These are phyloP conservation scores for Pongo abelii DNA, from an alignment of 2,113 vertebrate genomes.

Conservation along the genomic window DNA sequence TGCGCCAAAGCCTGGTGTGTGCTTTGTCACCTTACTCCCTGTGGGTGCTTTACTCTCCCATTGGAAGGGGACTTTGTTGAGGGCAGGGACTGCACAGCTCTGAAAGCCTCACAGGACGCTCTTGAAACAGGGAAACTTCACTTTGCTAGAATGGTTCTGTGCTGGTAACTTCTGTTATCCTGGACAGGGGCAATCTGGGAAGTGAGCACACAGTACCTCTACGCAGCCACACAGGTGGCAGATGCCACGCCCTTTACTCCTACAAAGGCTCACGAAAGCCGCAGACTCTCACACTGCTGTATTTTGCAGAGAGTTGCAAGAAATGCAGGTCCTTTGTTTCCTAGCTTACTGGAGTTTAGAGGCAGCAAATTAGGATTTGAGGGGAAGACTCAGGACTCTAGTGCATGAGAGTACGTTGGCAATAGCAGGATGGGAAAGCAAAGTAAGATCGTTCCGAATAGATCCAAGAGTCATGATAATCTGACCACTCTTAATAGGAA, in stretches of 20 bases:
- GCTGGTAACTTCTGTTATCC: background rate
- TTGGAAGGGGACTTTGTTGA: background rate
- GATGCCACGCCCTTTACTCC: background rate
- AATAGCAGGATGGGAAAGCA: background rate
- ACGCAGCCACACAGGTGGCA: background rate
- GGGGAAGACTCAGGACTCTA: background rate
- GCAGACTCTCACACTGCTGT: background rate
- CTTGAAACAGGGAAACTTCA: background rate
- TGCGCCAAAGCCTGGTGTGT: background rate
- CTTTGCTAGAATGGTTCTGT: too few species aligned
- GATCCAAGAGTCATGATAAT: background rate
- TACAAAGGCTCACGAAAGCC: background rate
- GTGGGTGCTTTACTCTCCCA: background rate
- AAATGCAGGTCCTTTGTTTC: background rate
- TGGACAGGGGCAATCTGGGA: background rate
- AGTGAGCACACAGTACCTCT: background rate
- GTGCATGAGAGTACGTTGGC: background rate
- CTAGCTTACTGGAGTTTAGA: background rate
- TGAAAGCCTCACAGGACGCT: background rate
- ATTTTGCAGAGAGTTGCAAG: background rate
- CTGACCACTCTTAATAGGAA: too few species aligned
- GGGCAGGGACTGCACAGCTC: background rate
- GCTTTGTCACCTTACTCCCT: background rate
- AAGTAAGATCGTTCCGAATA: background rate
- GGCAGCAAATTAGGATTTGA: background rate